Evolutionary conservation across 2,113 vertebrate genomes (phyloP).

Genomic region (Cariama cristata): DNA sequence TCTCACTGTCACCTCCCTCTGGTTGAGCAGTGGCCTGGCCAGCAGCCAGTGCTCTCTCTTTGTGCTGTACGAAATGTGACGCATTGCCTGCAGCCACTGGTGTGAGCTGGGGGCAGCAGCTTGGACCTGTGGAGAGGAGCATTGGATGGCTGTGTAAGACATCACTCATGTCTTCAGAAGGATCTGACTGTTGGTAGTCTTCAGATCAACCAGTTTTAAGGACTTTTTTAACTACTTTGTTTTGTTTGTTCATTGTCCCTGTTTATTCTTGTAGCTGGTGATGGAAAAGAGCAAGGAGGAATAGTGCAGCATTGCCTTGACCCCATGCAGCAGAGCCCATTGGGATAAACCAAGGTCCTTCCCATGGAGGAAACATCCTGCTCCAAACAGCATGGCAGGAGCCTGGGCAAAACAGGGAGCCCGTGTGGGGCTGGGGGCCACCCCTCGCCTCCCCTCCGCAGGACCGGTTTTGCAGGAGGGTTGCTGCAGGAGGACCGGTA

Average conservation of each 20-base stretch:
- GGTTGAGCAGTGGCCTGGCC: not conserved
- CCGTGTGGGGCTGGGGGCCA: fast-evolving
- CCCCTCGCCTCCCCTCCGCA: not conserved
- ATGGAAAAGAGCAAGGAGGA: not conserved
- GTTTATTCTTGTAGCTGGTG: not conserved
- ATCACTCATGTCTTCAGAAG: not conserved
- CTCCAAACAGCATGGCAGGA: not conserved
- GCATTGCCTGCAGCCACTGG: not conserved
- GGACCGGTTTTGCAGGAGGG: not conserved
- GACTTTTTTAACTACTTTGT: not conserved
- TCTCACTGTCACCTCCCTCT: not conserved
- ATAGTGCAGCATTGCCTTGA: fast-evolving
- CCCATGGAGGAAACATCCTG: not conserved
- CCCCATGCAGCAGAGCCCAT: not conserved
- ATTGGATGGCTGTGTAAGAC: not conserved
- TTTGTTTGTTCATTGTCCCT: not conserved
- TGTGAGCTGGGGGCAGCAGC: not conserved
- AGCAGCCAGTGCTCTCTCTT: not conserved
- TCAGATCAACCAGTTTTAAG: too few relatives aligned
- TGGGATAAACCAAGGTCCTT: not conserved
- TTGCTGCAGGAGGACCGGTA: fast-evolving
- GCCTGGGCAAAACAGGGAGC: not conserved
- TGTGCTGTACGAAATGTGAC: not conserved
- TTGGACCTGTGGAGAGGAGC: not conserved
- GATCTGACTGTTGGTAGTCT: not conserved